phyloP scores from a whole-genome alignment of 2,888 invertebrate species.

The Aleiodes leptofemur region DNA sequence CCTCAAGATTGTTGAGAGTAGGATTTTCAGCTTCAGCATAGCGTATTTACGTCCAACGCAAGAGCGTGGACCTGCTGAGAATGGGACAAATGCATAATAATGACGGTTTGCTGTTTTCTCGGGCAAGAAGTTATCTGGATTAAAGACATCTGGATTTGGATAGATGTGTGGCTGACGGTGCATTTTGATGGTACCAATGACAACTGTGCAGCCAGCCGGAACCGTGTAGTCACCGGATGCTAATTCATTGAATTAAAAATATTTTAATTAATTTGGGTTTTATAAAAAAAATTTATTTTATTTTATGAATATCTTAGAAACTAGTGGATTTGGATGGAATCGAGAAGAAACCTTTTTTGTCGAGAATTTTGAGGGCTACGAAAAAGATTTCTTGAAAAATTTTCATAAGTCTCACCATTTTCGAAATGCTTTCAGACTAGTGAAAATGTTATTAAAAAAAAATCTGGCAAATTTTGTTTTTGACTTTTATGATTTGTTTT shows the following conservation, averaged over 20 bases:
- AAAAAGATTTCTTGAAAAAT: not conserved
- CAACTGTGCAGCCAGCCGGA: conserved; percentile 84
- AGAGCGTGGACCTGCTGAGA: conserved; percentile 88
- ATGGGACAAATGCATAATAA: conserved; percentile 88
- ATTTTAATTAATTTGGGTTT: not conserved
- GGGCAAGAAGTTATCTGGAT: conserved; percentile 88
- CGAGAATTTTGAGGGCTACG: too few species aligned
- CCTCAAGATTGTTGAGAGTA: conserved; percentile 83
- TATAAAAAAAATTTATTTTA: too few species aligned
- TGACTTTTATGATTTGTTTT: too few species aligned
- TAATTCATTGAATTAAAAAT: conserved; percentile 65
- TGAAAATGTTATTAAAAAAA: too few species aligned
- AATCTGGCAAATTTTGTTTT: too few species aligned
- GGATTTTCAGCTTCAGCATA: conserved; percentile 85
- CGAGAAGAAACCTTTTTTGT: too few species aligned
- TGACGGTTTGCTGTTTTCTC: conserved; percentile 85
- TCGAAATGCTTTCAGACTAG: too few species aligned
- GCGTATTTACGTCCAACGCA: conserved; percentile 90
- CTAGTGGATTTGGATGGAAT: not conserved
- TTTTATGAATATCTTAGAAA: too few species aligned
- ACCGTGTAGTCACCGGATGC: conserved; percentile 81
- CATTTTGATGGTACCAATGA: conserved; percentile 81
- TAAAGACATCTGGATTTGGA: conserved; percentile 83
- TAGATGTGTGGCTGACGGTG: conserved; percentile 83
- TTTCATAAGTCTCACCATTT: too few species aligned